Evolutionary conservation across 2,113 vertebrate species (phyloP).

Genomic region (Rhinichthys klamathensis): DNA sequence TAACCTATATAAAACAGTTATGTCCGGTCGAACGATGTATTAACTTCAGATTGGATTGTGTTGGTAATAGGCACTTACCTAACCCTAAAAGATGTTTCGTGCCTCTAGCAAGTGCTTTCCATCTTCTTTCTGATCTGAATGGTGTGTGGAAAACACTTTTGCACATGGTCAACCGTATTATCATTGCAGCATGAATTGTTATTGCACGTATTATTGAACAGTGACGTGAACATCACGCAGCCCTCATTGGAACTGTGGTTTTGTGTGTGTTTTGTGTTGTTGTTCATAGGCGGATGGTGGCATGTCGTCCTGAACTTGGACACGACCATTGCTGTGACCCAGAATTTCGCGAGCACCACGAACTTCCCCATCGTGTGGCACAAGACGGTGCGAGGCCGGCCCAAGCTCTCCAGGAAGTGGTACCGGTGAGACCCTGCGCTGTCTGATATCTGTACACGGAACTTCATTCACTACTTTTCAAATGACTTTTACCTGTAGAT

Average conservation of each 20-base stretch:
- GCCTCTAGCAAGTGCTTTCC: too few relatives aligned
- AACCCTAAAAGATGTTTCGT: too few relatives aligned
- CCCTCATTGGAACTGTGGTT: background rate
- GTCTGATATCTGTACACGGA: background rate
- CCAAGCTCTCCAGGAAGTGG: conserved; percentile 97
- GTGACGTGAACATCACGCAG: background rate
- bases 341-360: conserved; percentile 96
- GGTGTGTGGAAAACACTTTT: too few relatives aligned
- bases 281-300: conserved; percentile 92
- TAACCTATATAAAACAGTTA: too few relatives aligned
- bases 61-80: too few relatives aligned
- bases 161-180: too few relatives aligned
- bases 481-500: background rate
- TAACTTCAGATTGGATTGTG: too few relatives aligned
- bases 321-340: conserved; percentile 93
- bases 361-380: conserved; percentile 99
- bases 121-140: too few relatives aligned
- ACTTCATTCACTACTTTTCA: background rate
- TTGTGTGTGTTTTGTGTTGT: background rate
- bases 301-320: conserved; percentile 97
- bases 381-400: conserved; percentile 96
- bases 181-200: too few relatives aligned
- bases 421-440: conserved; percentile 83
- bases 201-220: too few relatives aligned
- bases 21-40: too few relatives aligned